A percentile compares a stretch with the other conserved stretches of the same genome.
These are phyloP conservation scores for Aldrovandia affinis DNA, from an alignment of 2,797 vertebrate genomes.

Conservation along the genomic window DNA sequence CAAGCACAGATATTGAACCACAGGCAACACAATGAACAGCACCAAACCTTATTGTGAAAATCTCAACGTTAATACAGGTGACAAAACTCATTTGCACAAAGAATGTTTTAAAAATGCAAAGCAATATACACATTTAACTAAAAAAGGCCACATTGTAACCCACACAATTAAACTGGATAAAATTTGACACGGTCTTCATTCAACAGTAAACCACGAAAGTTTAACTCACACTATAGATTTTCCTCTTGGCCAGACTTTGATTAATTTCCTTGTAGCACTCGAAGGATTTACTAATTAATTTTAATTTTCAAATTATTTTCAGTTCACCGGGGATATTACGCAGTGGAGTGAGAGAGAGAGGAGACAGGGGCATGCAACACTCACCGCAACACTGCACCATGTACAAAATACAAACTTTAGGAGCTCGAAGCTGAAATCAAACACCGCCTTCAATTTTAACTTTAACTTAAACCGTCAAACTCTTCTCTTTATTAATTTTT, in stretches of 20 bases:
- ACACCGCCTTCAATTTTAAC: not conserved
- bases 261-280: not conserved
- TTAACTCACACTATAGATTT: not conserved
- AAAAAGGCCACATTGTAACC: not conserved
- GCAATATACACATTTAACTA: not conserved
- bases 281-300: not conserved
- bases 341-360: not conserved
- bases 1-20: not conserved
- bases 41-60: too few relatives aligned
- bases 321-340: not conserved
- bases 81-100: not conserved
- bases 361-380: not conserved
- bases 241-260: not conserved
- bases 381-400: not conserved
- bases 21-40: not conserved
- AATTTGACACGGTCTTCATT: not conserved
- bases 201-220: not conserved
- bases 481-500: not conserved
- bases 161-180: not conserved
- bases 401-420: not conserved
- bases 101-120: not conserved
- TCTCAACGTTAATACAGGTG: too few relatives aligned
- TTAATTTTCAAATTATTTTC: not conserved
- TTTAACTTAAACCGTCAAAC: constrained; percentile 2
- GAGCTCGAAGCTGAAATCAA: not conserved